phyloP scores from a whole-genome alignment of 2,888 invertebrate species.

The Theodoxus fluviatilis region DNA sequence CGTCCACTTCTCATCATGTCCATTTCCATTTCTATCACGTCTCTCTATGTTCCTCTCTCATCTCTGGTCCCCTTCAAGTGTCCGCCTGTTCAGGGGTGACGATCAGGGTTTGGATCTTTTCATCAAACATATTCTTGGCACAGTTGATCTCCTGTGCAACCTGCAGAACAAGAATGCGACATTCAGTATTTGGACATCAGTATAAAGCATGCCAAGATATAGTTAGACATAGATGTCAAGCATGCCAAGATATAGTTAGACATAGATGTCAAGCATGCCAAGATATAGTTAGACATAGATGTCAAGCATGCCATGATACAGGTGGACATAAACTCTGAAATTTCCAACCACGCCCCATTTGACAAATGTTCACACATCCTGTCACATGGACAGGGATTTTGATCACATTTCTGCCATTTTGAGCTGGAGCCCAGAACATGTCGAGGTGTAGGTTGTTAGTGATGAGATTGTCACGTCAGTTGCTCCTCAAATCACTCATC shows the following conservation, averaged over 20 bases:
- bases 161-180: conserved; percentile 56
- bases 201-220: neutral
- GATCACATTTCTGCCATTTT: too few relatives aligned
- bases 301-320: neutral
- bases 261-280: neutral
- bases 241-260: neutral
- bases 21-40: conserved; percentile 9
- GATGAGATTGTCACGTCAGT: too few relatives aligned
- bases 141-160: conserved; percentile 86
- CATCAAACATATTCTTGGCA: conserved; percentile 68
- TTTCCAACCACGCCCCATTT: too few relatives aligned
- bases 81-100: conserved; percentile 30
- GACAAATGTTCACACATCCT: too few relatives aligned
- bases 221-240: neutral
- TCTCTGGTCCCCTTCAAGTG: conserved; percentile 4
- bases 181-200: neutral
- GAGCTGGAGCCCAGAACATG: too few relatives aligned
- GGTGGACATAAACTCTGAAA: neutral
- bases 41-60: neutral
- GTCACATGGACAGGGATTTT: too few relatives aligned
- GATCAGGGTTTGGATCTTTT: conserved; percentile 42
- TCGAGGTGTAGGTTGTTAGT: too few relatives aligned
- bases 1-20: conserved; percentile 23
- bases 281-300: neutral
- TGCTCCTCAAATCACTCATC: too few relatives aligned